Base-by-base conservation (phyloP, 2,888 invertebrate species). In the Plusia festucae region DNA sequence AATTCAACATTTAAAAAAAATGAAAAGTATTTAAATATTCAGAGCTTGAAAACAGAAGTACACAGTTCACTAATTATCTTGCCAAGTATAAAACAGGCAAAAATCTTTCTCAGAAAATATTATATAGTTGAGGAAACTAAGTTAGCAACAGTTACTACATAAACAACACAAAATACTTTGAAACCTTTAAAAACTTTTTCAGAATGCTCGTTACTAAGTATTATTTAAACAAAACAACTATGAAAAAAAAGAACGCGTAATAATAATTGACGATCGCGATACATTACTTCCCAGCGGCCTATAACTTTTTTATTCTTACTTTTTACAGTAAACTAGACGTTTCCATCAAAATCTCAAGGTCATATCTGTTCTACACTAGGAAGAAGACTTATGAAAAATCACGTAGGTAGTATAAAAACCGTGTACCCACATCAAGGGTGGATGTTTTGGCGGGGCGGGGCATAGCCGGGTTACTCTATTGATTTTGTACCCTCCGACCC, bases 381-480 rank as follows among this genome's bases (percentile, higher is more conserved):
- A 55, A 70, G 71, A 52, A 8, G 61, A 68, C 67, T 76, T 70
- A 69, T 71, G 66, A 72, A 81, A 82, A 87, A 86, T 85, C 85
- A 85, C 78, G 74, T 79, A 60, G 53, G 65, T 67, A 67, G 64
- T 79, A 82, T 82, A 85, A 86, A 90, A 90, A 90, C 85, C 85
- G 81, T 83, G 82, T 64, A 86, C 81, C 84, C 87, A 89, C 85
- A 89, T 90, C 88, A 88, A 83, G 84, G 85, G 86, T 73, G 81
- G 82, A 78, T 82, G 88, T 86, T 88, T 85, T 82, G 85, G 82
- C 76, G 87, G 87, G 88, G 86, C 83, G 88, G 88, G 86, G 86
- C 83, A 78, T 78, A 80, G 85, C 88, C 83, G 84, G 85, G 87
- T 82, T 83, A 85, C 82, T 89, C 90, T 93, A 93, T 93, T 91